Conservation (phyloP, 2,113 vertebrate species). For the Podocnemis expansa region DNA sequence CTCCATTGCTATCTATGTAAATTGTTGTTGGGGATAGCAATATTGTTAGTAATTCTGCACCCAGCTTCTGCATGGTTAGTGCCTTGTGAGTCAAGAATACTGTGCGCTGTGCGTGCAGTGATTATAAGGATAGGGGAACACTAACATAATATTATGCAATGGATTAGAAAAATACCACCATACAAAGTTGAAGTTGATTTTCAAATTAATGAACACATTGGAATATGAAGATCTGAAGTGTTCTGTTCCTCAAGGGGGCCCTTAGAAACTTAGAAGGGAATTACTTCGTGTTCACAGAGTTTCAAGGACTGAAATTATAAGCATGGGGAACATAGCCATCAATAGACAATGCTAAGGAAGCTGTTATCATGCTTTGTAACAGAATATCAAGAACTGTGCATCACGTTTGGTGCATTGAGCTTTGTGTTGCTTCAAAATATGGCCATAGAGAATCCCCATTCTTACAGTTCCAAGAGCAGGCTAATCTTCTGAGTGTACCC, state of each 20-base stretch:
- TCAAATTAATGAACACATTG: background rate
- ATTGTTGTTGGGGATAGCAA: background rate
- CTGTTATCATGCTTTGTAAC: background rate
- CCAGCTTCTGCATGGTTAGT: background rate
- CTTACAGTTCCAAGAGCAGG: background rate
- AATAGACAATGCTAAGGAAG: background rate
- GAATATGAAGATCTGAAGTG: background rate
- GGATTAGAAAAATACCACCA: background rate
- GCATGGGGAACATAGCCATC: background rate
- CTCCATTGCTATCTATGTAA: background rate
- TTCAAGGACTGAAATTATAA: background rate
- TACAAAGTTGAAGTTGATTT: background rate
- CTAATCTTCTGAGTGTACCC: background rate
- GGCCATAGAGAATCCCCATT: background rate
- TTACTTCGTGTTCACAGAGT: background rate
- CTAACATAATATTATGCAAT: background rate
- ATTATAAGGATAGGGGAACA: background rate
- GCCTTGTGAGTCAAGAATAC: background rate
- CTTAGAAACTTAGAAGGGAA: background rate
- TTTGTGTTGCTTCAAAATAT: background rate
- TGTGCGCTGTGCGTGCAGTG: background rate
- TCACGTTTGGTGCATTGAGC: background rate
- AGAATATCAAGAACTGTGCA: background rate
- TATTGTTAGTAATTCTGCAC: background rate
- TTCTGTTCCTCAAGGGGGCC: background rate